Base-by-base conservation (phyloP, 2,113 vertebrate species). In the Ochotona princeps region DNA sequence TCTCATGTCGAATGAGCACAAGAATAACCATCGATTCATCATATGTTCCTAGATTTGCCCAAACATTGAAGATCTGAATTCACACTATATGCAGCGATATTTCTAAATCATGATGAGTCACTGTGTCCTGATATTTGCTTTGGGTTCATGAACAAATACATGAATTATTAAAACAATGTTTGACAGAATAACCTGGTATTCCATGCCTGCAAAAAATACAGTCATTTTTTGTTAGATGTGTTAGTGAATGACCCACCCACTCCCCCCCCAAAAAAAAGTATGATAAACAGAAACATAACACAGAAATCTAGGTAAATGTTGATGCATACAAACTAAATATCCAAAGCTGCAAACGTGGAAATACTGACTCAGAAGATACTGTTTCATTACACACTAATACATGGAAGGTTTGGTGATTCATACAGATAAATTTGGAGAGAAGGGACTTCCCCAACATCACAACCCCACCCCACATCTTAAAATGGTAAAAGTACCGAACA, bases 371-470 rank as follows among this genome's bases (percentile, higher is more conserved):
- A 97, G 91, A 96, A 83, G 72, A 81, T 84, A 96, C 74, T 87
- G 97, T 97, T 97, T 98, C 96, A 97, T 97, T 97, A 97, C 84
- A 92, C 73, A 96, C 96, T 97, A 97, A 93, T 96, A 95, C 94
- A 94, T 95, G 83, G 92, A 96, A 97, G 94, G 92, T 75, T 96
- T 97, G 90, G 94, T 98, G 97, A 98, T 97, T 97, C 97, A 98
- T 92, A 96, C 66, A 97, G 97, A 96, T 95, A 97, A 84, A 94
- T 88, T 54, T 93, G 51, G 66, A 90, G 21, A 78, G 23, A 75
- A 51, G 81, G 96, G 95, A 86, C 97, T 97, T 98, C 97, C 92
- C 96, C 95, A 21, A 38, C 95, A 25, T 38, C 10, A 66, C 38
- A 44, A 44, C 38, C 38, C 38, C 1, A 26, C 8, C 25, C 54